Conservation (phyloP, 2,113 vertebrate genomes). For the Ptilorrhoa leucosticta region DNA sequence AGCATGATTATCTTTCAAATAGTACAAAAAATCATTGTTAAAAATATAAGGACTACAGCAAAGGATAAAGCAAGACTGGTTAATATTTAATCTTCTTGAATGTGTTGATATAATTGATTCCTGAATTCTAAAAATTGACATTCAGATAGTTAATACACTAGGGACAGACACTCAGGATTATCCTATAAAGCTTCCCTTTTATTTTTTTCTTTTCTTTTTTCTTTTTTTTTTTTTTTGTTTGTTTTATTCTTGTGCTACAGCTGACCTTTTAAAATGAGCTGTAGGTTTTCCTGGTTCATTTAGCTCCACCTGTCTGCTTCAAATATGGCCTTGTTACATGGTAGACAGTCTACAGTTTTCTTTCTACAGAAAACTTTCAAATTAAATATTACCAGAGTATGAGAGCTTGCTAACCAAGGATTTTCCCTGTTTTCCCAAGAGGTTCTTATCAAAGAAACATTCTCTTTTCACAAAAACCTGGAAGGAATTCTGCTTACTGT, state of each 20-base stretch:
- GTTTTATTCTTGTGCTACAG: neutral
- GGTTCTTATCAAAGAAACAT: neutral
- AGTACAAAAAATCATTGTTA: neutral
- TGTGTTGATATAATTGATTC: neutral
- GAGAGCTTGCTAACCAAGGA: neutral
- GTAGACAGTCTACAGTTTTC: neutral
- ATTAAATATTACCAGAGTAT: neutral
- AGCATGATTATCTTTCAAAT: neutral
- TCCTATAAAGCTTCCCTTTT: neutral
- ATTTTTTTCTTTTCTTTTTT: fast-evolving
- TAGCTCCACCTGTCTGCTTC: slow-evolving; percentile 1
- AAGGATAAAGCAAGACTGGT: neutral
- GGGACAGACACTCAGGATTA: neutral
- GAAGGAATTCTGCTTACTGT: neutral
- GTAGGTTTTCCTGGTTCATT: neutral
- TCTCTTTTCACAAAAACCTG: neutral
- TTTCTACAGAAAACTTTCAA: neutral
- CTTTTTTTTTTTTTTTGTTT: neutral
- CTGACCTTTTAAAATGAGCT: neutral
- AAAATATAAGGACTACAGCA: neutral
- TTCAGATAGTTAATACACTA: neutral
- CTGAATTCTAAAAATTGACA: neutral
- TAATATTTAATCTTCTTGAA: neutral
- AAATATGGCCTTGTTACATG: neutral
- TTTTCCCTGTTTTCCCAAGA: neutral